These are phyloP conservation scores for Megalopta genalis DNA, from an alignment of 1,140 invertebrate species.

Conservation along the genomic window DNA sequence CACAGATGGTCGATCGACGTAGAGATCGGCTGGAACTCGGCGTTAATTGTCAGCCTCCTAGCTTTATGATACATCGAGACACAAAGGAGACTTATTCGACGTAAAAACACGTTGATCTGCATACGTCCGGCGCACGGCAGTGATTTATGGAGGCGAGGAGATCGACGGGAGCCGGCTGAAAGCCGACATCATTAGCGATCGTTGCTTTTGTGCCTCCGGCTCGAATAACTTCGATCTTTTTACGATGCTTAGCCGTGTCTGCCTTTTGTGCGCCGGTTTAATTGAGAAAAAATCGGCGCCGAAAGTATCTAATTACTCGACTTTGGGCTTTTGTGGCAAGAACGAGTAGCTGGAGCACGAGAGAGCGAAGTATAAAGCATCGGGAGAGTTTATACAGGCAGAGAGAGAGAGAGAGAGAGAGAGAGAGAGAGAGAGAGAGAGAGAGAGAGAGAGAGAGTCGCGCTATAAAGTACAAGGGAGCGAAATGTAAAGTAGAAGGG, in stretches of 20 bases:
- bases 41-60: constrained; percentile 14
- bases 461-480: too few relatives aligned
- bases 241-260: not conserved
- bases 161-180: constrained; percentile 24
- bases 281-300: constrained; percentile 19
- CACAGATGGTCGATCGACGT: constrained; percentile 8
- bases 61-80: not conserved
- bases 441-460: too few relatives aligned
- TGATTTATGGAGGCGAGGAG: constrained; percentile 34
- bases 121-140: constrained; percentile 9
- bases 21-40: too few relatives aligned
- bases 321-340: too few relatives aligned
- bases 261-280: constrained; percentile 12
- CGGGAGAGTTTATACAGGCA: too few relatives aligned
- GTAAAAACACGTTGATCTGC: constrained; percentile 33
- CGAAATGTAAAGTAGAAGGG: too few relatives aligned
- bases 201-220: constrained; percentile 29
- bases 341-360: too few relatives aligned
- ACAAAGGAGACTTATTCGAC: constrained; percentile 3
- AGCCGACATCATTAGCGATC: constrained; percentile 41
- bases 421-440: too few relatives aligned
- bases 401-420: too few relatives aligned
- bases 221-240: constrained; percentile 37
- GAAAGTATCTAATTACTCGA: too few relatives aligned
- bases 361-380: too few relatives aligned